phyloP scores from a whole-genome alignment of 2,797 vertebrate species.

The Lates japonicus region DNA sequence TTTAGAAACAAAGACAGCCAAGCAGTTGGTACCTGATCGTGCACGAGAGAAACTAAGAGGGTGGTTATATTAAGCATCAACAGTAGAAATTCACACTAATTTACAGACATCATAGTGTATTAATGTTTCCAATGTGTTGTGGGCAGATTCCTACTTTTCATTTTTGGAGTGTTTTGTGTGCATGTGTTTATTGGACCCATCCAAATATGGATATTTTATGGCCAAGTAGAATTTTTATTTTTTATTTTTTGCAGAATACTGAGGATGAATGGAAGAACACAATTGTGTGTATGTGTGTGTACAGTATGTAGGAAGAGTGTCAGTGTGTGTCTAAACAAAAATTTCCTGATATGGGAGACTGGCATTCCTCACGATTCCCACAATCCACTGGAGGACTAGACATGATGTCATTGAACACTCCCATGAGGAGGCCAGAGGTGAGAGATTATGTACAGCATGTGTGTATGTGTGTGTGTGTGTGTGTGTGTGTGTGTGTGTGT shows the following conservation, averaged over 20 bases:
- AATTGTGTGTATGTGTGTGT: slow-evolving; percentile 33
- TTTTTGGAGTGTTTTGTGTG: not conserved
- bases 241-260: slow-evolving; percentile 3
- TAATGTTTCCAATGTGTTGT: not conserved
- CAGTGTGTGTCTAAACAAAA: slow-evolving; percentile 53
- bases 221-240: not conserved
- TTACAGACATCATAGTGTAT: not conserved
- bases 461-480: slow-evolving; percentile 30
- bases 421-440: slow-evolving; percentile 70
- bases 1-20: slow-evolving; percentile 5
- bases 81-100: slow-evolving; percentile 2
- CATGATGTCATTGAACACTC: slow-evolving; percentile 74
- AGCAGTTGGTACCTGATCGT: slow-evolving; percentile 3
- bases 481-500: slow-evolving; percentile 24
- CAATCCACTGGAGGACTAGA: slow-evolving; percentile 73
- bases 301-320: slow-evolving; percentile 11
- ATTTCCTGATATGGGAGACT: slow-evolving; percentile 85
- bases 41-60: not conserved
- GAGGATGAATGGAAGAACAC: not conserved
- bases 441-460: slow-evolving; percentile 39
- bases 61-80: not conserved
- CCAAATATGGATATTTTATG: too few relatives aligned
- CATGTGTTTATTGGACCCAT: not conserved
- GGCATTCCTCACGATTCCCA: slow-evolving; percentile 78
- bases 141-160: not conserved